Conservation (phyloP, 2,797 vertebrate genomes). For the Rallus crepitans region DNA sequence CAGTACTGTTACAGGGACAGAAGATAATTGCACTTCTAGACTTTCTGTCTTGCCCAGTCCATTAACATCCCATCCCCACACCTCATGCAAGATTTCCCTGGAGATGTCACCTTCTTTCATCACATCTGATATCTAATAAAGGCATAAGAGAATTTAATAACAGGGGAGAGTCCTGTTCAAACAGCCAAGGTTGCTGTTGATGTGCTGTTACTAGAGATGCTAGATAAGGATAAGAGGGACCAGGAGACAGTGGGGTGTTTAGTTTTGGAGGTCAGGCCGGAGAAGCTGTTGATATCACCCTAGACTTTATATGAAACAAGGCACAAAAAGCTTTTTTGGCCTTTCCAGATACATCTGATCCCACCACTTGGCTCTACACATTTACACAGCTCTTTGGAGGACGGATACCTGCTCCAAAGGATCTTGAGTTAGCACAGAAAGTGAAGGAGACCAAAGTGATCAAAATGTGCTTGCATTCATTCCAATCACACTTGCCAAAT, state of each 20-base stretch:
- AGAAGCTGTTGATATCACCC: neutral
- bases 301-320: neutral
- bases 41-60: neutral
- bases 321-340: neutral
- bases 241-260: neutral
- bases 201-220: neutral
- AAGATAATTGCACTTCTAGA: conserved; percentile 3
- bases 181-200: neutral
- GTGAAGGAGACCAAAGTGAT: neutral
- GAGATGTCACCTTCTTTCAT: conserved; percentile 23
- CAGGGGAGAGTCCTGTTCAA: conserved; percentile 18
- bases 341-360: neutral
- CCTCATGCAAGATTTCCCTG: conserved; percentile 18
- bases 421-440: neutral
- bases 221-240: neutral
- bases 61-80: conserved; percentile 3
- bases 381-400: neutral
- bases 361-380: neutral
- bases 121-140: conserved; percentile 48
- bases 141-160: conserved; percentile 52
- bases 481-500: neutral
- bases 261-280: neutral
- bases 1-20: neutral
- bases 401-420: accelerated
- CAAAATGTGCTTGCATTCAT: neutral